Percentiles rank a stretch among this genome's conserved stretches.
Conservation (phyloP, 2,797 vertebrate genomes). For the Champsocephalus gunnari region DNA sequence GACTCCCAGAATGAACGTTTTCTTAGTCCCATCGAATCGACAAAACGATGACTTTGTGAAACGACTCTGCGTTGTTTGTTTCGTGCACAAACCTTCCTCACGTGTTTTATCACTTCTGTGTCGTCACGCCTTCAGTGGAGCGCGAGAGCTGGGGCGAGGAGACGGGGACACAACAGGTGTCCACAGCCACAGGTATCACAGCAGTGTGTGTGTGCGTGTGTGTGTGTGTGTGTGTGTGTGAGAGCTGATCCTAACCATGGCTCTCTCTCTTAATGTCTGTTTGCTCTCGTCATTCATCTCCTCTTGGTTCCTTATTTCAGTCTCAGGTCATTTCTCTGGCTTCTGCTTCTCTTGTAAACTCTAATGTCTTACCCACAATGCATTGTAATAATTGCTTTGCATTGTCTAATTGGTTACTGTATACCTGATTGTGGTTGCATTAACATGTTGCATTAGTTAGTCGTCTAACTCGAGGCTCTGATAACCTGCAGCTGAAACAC, state of each 20-base stretch:
- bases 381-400: not conserved
- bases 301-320: slow-evolving; percentile 10
- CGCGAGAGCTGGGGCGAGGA: slow-evolving; percentile 81
- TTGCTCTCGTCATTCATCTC: not conserved
- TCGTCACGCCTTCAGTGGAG: slow-evolving; percentile 72
- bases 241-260: not conserved
- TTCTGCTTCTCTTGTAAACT: not conserved
- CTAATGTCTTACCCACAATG: not conserved
- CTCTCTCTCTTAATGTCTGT: slow-evolving; percentile 18
- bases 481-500: too few species aligned
- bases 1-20: too few species aligned
- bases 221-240: too few species aligned
- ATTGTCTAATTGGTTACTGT: not conserved
- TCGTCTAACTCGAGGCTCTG: too few species aligned
- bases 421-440: not conserved
- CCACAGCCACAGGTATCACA: slow-evolving; percentile 74
- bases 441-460: too few species aligned
- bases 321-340: not conserved
- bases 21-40: not conserved
- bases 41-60: slow-evolving; percentile 9
- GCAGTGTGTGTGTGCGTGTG: not conserved
- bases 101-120: slow-evolving; percentile 56
- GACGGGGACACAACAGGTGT: slow-evolving; percentile 72
- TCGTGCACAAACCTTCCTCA: slow-evolving; percentile 18
- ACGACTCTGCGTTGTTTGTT: not conserved